Conservation (phyloP, 35 echinoderm and acorn worm species). For the Holothuria glaberrima region DNA sequence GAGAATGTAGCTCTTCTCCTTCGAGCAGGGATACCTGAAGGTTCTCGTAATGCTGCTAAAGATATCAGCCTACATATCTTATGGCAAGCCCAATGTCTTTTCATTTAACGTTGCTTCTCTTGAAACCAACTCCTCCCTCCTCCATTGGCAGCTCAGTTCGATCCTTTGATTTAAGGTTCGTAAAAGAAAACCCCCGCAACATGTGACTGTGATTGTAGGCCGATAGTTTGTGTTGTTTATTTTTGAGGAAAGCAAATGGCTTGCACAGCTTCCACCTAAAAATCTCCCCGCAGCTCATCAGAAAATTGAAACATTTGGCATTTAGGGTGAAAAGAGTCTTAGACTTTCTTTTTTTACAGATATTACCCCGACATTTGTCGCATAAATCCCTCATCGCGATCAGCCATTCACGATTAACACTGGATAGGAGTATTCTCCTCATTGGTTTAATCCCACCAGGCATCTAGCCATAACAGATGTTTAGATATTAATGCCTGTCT, state of each 20-base stretch:
- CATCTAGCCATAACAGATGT: neutral
- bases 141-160: neutral
- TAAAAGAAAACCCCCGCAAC: slow-evolving; percentile 39
- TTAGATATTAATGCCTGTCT: neutral
- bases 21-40: no score
- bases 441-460: neutral
- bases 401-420: slow-evolving; percentile 30
- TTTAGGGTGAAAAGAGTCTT: neutral
- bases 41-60: neutral
- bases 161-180: slow-evolving; percentile 28
- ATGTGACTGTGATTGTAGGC: slow-evolving; percentile 34
- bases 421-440: neutral
- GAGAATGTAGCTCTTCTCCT: neutral
- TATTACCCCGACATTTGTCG: neutral
- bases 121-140: neutral
- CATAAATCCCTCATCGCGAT: slow-evolving; percentile 24
- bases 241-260: slow-evolving; percentile 38
- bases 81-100: neutral
- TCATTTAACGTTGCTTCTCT: neutral
- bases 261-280: slow-evolving; percentile 2
- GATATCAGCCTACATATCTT: slow-evolving; percentile 30
- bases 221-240: slow-evolving; percentile 45
- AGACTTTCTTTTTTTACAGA: neutral
- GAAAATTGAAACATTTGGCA: slow-evolving; percentile 43
- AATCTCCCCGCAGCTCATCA: slow-evolving; percentile 35